Evolutionary conservation across 2,797 vertebrate genomes (phyloP).

Genomic region (Buphagus erythrorhynchus): DNA sequence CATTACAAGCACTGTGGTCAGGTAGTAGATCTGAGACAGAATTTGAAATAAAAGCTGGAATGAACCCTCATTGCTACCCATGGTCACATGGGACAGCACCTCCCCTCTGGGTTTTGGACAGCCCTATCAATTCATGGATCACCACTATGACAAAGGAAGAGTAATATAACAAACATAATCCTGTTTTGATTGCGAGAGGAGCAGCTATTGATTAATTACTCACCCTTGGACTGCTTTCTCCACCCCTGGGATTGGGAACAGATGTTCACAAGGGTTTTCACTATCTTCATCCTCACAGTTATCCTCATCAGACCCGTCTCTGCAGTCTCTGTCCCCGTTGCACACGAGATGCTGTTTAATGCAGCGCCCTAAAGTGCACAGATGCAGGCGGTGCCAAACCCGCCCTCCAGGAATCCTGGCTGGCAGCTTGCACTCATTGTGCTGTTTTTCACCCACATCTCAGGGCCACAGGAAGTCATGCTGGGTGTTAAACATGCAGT

Average conservation of each 20-base stretch:
- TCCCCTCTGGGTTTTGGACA: background rate
- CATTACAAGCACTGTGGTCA: background rate
- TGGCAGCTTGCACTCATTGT: background rate
- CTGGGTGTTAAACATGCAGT: fast-evolving
- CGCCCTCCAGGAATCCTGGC: background rate
- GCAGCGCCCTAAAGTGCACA: constrained; percentile 84
- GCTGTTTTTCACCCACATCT: background rate
- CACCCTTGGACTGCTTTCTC: constrained; percentile 83
- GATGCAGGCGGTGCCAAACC: background rate
- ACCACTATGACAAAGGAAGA: background rate
- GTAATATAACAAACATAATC: background rate
- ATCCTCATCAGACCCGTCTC: constrained; percentile 84
- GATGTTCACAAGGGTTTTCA: constrained; percentile 78
- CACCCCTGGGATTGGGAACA: constrained; percentile 84
- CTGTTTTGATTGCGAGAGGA: background rate
- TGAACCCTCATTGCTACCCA: background rate
- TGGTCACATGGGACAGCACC: background rate
- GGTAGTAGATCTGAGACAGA: background rate
- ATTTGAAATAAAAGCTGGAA: background rate
- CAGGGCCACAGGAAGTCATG: background rate
- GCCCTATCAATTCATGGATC: background rate
- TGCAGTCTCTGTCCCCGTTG: constrained; percentile 88
- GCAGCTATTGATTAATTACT: constrained; percentile 29
- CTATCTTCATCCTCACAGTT: constrained; percentile 72
- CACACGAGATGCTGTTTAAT: constrained; percentile 85